A percentile compares a stretch with the other conserved stretches of the same genome.
These are phyloP conservation scores for Pseudochaenichthys georgianus DNA, from an alignment of 2,797 vertebrate genomes.

Conservation along the genomic window DNA sequence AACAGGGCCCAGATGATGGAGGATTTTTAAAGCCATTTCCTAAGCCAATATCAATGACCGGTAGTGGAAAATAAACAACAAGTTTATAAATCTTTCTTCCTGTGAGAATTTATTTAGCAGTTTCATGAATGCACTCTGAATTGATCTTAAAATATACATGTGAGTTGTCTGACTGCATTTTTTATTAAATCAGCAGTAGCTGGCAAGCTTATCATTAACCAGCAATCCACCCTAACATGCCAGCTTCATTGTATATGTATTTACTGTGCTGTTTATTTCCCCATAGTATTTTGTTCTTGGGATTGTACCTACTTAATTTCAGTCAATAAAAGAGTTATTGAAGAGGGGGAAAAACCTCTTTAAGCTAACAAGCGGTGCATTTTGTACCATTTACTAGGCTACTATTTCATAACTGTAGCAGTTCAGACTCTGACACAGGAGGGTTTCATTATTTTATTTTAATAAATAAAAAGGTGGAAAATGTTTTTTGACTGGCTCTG, in stretches of 20 bases:
- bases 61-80: conserved; percentile 18
- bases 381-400: no score
- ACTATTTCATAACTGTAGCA: no score
- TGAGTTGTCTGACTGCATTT: no score
- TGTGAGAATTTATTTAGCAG: conserved; percentile 1
- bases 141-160: background rate
- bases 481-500: no score
- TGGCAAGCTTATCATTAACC: background rate
- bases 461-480: no score
- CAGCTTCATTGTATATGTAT: background rate
- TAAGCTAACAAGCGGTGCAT: background rate
- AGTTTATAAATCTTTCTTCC: conserved; percentile 12
- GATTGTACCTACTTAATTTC: background rate
- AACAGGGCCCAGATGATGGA: conserved; percentile 32
- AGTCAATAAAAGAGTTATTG: background rate
- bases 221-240: background rate
- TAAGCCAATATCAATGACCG: conserved; percentile 54
- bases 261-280: background rate
- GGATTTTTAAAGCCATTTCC: conserved; percentile 36
- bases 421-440: no score
- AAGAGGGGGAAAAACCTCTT: background rate
- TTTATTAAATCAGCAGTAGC: background rate
- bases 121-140: background rate
- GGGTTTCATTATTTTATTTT: no score
- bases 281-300: background rate